phyloP scores from a whole-genome alignment of 2,888 invertebrate species.

The Tipula lateralis region DNA sequence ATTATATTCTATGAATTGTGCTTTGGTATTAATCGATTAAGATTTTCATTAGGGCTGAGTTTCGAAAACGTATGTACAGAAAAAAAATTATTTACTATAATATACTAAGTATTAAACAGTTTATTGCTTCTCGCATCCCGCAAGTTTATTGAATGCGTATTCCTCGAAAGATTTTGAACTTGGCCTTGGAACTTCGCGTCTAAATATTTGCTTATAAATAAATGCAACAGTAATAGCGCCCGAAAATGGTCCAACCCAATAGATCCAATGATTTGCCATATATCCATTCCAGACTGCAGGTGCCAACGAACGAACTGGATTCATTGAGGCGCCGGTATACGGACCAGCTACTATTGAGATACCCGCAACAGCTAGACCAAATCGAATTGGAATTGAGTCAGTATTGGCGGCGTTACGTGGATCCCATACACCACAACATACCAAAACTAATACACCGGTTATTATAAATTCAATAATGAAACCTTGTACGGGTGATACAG shows the following conservation, averaged over 20 bases:
- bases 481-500: slow-evolving; percentile 52
- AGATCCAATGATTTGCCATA: slow-evolving; percentile 67
- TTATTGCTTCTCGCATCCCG: not conserved
- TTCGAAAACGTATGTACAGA: not conserved
- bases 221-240: slow-evolving; percentile 48
- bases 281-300: slow-evolving; percentile 65
- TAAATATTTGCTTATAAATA: slow-evolving; percentile 49
- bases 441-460: slow-evolving; percentile 59
- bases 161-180: slow-evolving; percentile 44
- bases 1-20: too few species aligned
- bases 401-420: slow-evolving; percentile 59
- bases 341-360: slow-evolving; percentile 64
- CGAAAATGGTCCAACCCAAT: slow-evolving; percentile 61
- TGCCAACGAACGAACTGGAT: slow-evolving; percentile 65
- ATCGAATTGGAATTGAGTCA: slow-evolving; percentile 62
- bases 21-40: too few species aligned
- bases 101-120: not conserved
- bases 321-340: slow-evolving; percentile 67
- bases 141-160: slow-evolving; percentile 44
- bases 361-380: slow-evolving; percentile 61
- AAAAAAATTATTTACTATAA: not conserved
- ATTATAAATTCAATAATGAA: slow-evolving; percentile 60
- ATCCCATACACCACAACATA: slow-evolving; percentile 70
- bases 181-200: slow-evolving; percentile 44
- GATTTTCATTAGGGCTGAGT: not conserved